Base-by-base conservation (phyloP, 2,888 invertebrate species). In the Melangyna quadrimaculata region DNA sequence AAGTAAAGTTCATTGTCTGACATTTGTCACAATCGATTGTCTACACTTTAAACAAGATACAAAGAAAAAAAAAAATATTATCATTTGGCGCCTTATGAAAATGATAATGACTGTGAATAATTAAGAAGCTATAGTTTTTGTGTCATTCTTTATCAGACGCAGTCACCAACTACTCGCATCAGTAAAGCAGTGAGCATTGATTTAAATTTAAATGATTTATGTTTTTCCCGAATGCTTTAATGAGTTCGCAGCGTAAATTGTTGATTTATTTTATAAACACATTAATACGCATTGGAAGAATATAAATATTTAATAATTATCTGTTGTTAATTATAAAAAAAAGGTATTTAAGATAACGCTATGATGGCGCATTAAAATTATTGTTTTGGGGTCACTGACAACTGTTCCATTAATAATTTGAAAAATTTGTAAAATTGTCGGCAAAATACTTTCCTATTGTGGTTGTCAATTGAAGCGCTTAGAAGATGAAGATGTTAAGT, bases 351-450 rank as follows among this genome's bases (percentile, higher is more conserved):
- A 43, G 63, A 43, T 43, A 63, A 24, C 19, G 9, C 29, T 24
- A 22, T 40, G 27, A n/a, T 43, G 27, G 59, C 59, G 37, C 59
- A 12, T 43, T 63, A n/a, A n/a, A n/a, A 29, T 43, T 43, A 63
- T 43, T 63, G 63, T 29, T 17, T 17, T 40, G 61, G 61, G 40
- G 61, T 43, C 40, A 61, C n/a, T 61, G n/a, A 22, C n/a, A 40
- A 61, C 4, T 61, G 4, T 24, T 35, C 3, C 57, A 17, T 17
- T 32, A n/a, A n/a, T n/a, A n/a, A n/a, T n/a, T n/a, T n/a, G n/a
- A n/a, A n/a, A n/a, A n/a, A n/a, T n/a, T n/a, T n/a, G n/a, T n/a
- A n/a, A n/a, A n/a, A n/a, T n/a, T n/a, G n/a, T n/a, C n/a, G n/a
- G n/a, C n/a, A n/a, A n/a, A n/a, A n/a, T n/a, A n/a, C n/a, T n/a